Evolutionary conservation across 2,797 vertebrate genomes (phyloP).

Genomic region (Phylloscopus collybita): DNA sequence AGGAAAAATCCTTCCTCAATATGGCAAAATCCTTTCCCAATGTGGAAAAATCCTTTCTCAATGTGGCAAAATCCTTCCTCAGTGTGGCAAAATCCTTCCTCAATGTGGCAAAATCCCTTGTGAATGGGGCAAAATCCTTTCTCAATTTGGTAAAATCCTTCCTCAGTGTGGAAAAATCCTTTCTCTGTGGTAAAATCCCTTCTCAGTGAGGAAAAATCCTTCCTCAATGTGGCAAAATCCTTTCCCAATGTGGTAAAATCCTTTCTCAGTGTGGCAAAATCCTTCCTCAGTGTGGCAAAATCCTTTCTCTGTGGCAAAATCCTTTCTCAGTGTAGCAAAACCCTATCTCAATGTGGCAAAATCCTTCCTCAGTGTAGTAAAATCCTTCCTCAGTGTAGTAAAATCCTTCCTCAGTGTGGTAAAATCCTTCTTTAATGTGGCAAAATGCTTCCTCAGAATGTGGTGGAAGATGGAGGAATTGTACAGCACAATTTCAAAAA

Average conservation of each 20-base stretch:
- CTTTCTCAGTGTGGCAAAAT: not conserved
- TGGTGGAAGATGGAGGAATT: not conserved
- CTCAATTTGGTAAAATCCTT: not conserved
- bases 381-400: not conserved
- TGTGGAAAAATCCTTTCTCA: not conserved
- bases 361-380: not conserved
- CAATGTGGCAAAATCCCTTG: not conserved
- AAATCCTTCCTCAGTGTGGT: not conserved
- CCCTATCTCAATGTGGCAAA: not conserved
- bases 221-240: not conserved
- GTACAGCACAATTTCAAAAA: not conserved
- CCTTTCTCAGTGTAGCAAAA: not conserved
- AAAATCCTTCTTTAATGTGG: not conserved
- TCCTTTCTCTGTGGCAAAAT: not conserved
- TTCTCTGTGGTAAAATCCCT: not conserved
- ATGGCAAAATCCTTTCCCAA: not conserved
- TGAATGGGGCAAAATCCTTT: not conserved
- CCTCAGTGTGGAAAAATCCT: not conserved
- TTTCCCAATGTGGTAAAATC: not conserved
- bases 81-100: not conserved
- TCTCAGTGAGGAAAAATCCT: not conserved
- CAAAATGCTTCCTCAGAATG: not conserved
- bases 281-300: accelerated
- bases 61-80: not conserved
- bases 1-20: not conserved